Evolutionary conservation across 2,113 vertebrate genomes (phyloP).

Genomic region (Oncorhynchus keta): DNA sequence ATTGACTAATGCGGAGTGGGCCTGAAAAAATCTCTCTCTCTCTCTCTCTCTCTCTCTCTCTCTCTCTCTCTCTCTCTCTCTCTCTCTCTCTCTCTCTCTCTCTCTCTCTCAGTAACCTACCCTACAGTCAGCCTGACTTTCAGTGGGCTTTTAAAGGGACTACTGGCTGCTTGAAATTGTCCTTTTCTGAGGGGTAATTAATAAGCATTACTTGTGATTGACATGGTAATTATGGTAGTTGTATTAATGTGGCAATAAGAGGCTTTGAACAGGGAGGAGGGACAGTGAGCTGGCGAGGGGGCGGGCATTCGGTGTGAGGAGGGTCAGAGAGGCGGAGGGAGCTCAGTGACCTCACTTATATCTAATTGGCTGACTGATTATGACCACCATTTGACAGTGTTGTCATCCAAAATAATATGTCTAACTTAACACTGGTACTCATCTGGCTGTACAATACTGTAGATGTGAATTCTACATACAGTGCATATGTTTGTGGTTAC

Average conservation of each 20-base stretch:
- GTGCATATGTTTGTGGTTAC: too few relatives aligned
- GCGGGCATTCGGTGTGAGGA: constrained; percentile 41
- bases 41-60: constrained; percentile 3
- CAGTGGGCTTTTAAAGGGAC: constrained; percentile 71
- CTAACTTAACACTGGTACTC: constrained; percentile 42
- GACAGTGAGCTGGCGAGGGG: constrained; percentile 47
- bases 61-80: neutral
- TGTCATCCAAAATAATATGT: constrained; percentile 49
- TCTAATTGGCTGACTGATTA: constrained; percentile 69
- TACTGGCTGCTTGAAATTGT: constrained; percentile 71
- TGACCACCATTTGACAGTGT: constrained; percentile 56
- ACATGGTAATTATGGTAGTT: constrained; percentile 74
- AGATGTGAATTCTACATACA: too few relatives aligned
- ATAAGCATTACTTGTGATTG: constrained; percentile 80
- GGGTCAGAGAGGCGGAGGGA: constrained; percentile 34
- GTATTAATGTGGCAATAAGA: constrained; percentile 78
- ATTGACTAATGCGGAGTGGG: constrained; percentile 79
- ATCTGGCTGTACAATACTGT: neutral
- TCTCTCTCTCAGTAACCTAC: constrained; percentile 45
- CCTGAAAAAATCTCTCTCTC: constrained; percentile 64
- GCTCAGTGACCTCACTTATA: constrained; percentile 65
- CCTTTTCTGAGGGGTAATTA: constrained; percentile 76
- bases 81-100: constrained; percentile 10
- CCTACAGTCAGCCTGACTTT: constrained; percentile 67
- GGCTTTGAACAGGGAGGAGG: constrained; percentile 66